These are phyloP conservation scores for Exocentrus adspersus DNA, from an alignment of 2,888 invertebrate species.

Conservation along the genomic window DNA sequence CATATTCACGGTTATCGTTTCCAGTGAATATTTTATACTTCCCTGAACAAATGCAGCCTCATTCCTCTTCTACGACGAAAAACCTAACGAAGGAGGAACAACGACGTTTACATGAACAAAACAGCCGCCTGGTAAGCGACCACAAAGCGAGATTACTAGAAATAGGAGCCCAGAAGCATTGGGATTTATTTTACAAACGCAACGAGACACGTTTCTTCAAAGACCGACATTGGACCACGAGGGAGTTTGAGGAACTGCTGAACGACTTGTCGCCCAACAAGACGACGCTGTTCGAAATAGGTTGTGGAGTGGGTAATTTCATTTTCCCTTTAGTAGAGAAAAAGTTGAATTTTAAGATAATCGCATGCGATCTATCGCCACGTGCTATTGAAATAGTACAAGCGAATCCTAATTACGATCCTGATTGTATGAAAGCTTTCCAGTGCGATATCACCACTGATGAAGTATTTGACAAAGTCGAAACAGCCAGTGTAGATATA, in stretches of 20 bases:
- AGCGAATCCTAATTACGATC: conserved; percentile 73
- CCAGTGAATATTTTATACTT: too few relatives aligned
- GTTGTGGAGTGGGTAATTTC: conserved; percentile 98
- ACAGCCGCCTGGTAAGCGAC: conserved; percentile 74
- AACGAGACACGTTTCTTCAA: conserved; percentile 94
- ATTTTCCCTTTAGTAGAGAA: conserved; percentile 90
- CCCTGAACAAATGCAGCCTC: conserved; percentile 12
- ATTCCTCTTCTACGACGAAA: conserved; percentile 57
- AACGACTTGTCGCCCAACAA: conserved; percentile 56
- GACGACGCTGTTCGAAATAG: conserved; percentile 78
- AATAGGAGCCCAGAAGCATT: conserved; percentile 84
- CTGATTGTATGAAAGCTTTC: conserved; percentile 77
- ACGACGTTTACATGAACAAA: conserved; percentile 73
- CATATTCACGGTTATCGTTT: too few relatives aligned
- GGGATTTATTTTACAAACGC: conserved; percentile 97
- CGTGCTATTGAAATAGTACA: conserved; percentile 90
- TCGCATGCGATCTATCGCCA: conserved; percentile 93
- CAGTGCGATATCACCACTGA: conserved; percentile 85
- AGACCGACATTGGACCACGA: conserved; percentile 95
- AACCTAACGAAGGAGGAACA: conserved; percentile 71
- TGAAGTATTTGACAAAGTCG: conserved; percentile 69
- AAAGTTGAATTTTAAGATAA: conserved; percentile 75
- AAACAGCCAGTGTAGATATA: conserved; percentile 73
- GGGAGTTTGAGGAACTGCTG: conserved; percentile 78
- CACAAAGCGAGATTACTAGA: conserved; percentile 83